Conservation (phyloP, 2,888 invertebrate genomes). For the Philereme vetulata region DNA sequence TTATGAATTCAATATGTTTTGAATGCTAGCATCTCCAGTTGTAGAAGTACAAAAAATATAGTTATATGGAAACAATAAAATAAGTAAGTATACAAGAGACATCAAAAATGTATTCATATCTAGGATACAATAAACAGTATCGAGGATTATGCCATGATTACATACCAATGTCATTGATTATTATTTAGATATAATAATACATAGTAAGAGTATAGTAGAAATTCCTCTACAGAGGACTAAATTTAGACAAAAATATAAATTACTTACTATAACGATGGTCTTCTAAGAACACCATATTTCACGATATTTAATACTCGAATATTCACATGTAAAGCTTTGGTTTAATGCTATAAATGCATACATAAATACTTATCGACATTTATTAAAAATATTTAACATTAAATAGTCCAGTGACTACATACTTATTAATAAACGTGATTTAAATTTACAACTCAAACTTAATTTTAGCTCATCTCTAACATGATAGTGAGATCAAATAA, state of each 20-base stretch:
- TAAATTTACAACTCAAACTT: background rate
- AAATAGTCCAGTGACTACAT: conserved; percentile 17
- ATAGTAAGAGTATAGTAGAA: conserved; percentile 17
- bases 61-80: background rate
- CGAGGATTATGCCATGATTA: conserved; percentile 17
- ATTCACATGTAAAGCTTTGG: conserved; percentile 32
- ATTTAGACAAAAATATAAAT: conserved; percentile 28
- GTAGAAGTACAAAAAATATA: no score
- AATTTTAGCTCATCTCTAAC: background rate
- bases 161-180: conserved; percentile 22
- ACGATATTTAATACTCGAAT: conserved; percentile 24
- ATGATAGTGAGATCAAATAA: background rate
- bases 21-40: no score
- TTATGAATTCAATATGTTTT: no score
- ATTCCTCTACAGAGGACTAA: conserved; percentile 29
- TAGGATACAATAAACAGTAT: conserved; percentile 30
- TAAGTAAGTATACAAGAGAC: conserved; percentile 19
- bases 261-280: conserved; percentile 20
- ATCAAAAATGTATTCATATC: conserved; percentile 30
- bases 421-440: conserved; percentile 12
- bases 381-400: conserved; percentile 17
- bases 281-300: conserved; percentile 28
- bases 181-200: conserved; percentile 1
- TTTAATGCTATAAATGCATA: conserved; percentile 27
- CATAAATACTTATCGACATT: conserved; percentile 25